A percentile compares a stretch with the other conserved stretches of the same genome.
phyloP scores from a whole-genome alignment of 1,140 invertebrate genomes.

The Penaeus indicus region DNA sequence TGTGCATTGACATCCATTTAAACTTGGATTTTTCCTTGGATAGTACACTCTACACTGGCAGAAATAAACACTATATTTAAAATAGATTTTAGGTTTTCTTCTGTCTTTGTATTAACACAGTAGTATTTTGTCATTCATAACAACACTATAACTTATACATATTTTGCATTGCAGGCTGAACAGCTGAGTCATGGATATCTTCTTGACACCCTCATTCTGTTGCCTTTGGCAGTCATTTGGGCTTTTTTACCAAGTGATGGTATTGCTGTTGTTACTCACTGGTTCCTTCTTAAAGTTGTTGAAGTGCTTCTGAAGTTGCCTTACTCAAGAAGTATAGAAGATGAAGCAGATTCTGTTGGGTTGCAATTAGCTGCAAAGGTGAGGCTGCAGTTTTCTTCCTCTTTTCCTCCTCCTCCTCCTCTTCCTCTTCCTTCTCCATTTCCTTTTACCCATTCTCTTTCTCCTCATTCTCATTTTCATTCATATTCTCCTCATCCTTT shows the following conservation, averaged over 20 bases:
- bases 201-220: conserved; percentile 73
- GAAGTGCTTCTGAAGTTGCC: conserved; percentile 74
- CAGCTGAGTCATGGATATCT: conserved; percentile 72
- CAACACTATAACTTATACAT: background rate
- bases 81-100: too few species aligned
- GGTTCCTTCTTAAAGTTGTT: conserved; percentile 72
- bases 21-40: background rate
- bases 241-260: conserved; percentile 75
- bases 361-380: conserved; percentile 77
- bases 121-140: background rate
- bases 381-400: conserved; percentile 4
- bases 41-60: background rate
- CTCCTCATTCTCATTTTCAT: too few species aligned
- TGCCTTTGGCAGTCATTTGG: conserved; percentile 76
- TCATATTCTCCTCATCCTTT: too few species aligned
- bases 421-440: too few species aligned
- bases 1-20: background rate
- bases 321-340: conserved; percentile 75
- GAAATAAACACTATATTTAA: background rate
- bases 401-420: background rate
- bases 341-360: conserved; percentile 78
- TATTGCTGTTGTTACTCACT: conserved; percentile 73
- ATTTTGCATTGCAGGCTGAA: conserved; percentile 71
- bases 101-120: background rate
- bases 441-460: too few species aligned